These are phyloP conservation scores for Heliconius melpomene DNA, from an alignment of 1,140 invertebrate genomes.

Conservation along the genomic window DNA sequence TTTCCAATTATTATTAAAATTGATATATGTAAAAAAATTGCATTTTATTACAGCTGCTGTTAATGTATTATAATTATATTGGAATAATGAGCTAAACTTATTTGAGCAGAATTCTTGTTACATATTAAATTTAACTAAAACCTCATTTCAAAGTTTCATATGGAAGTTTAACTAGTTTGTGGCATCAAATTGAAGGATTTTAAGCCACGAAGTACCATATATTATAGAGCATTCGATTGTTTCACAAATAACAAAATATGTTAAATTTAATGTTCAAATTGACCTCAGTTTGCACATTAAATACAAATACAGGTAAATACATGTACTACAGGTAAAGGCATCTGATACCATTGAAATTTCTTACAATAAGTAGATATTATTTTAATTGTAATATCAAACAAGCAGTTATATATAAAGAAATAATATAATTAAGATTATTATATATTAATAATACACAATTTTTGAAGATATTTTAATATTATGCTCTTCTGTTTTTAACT, in stretches of 20 bases:
- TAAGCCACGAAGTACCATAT: neutral
- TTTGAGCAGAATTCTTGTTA: neutral
- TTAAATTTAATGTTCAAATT: neutral
- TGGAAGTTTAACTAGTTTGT: neutral
- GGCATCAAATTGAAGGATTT: neutral
- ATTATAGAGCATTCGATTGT: constrained; percentile 2
- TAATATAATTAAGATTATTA: too few species aligned
- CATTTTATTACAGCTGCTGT: neutral
- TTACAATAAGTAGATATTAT: neutral
- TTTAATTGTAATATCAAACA: too few species aligned
- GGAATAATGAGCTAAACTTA: neutral
- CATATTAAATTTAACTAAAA: constrained; percentile 6
- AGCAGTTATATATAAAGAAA: too few species aligned
- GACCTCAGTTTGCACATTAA: too few species aligned
- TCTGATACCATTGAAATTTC: neutral
- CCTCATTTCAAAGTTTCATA: neutral
- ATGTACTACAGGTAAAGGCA: neutral
- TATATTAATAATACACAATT: too few species aligned
- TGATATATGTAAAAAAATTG: too few species aligned
- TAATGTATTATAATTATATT: neutral
- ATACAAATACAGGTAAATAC: too few species aligned
- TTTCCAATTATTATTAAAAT: too few species aligned
- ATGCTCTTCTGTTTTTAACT: too few species aligned
- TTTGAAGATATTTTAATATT: too few species aligned
- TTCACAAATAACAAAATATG: neutral